Base-by-base conservation (phyloP, 2,888 invertebrate genomes). In the Ormyrus pomaceus region DNA sequence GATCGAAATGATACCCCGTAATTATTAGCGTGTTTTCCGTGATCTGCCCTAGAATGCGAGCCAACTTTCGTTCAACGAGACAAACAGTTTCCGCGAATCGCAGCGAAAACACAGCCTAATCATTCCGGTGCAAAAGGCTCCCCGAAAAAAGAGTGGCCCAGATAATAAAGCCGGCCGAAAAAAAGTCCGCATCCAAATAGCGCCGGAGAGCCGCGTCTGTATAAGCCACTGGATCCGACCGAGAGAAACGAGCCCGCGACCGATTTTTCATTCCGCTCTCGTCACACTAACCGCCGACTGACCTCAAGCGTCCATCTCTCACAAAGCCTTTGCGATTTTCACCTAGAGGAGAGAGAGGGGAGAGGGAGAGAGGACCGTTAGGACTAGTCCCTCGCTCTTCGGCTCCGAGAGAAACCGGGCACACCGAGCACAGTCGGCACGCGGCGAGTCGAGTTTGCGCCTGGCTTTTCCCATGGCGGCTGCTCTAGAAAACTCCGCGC, bases 401-500 rank as follows among this genome's bases (percentile, higher is more conserved):
- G 13, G 13, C 13, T 13, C 19, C 19, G 19, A 19, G 19, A 19
- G 19, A 19, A 19, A 19, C 19, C 19, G 19, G 19, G 19, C 19
- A 19, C 19, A 13, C 13, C 13, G 53, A 61, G 53, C 13, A 19
- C 13, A 19, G 19, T 19, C 19, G 19, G 19, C 19, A 19, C 19
- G 19, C 19, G 19, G 19, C 19, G 19, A 19, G 19, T 19, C 19
- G 19, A 19, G 19, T 19, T 19, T 19, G 19, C 19, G 19, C 19
- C 19, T 19, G 7, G 45, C 66, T 75, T 68, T 75, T 75, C 75
- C 68, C 68, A 75, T 48, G 59, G 45, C 50, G 46, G 45, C 45
- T 75, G 75, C 51, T 75, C 75, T 68, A 75, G 68, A 75, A 75
- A 75, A 68, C 46, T 55, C 10, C 19, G 19, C 19, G 11, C 55